Conservation (phyloP, 2,888 invertebrate species). For the Eupithecia abbreviata region DNA sequence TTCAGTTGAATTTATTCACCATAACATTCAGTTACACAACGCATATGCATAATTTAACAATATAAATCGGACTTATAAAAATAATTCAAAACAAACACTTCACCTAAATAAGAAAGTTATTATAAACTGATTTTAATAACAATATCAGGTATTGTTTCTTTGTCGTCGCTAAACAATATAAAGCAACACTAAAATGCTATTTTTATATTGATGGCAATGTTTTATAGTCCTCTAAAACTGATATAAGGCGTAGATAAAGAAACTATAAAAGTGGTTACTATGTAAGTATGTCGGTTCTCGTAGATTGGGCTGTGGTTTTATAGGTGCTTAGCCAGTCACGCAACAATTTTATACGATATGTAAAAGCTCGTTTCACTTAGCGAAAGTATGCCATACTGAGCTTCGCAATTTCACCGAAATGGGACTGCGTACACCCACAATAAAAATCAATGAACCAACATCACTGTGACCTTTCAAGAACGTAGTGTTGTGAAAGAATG, state of each 20-base stretch:
- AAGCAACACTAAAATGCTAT: neutral
- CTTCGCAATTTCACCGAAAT: constrained; percentile 34
- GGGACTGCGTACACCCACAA: constrained; percentile 32
- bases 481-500: constrained; percentile 68
- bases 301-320: constrained; percentile 3
- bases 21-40: no score
- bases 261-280: neutral
- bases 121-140: no score
- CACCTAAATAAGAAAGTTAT: no score
- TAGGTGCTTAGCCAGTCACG: constrained; percentile 3
- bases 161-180: neutral
- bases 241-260: neutral
- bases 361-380: constrained; percentile 23
- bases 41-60: no score
- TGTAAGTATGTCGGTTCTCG: neutral
- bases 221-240: neutral
- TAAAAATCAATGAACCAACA: constrained; percentile 58
- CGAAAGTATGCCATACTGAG: constrained; percentile 34
- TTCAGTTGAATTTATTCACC: no score
- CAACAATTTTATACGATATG: constrained; percentile 3
- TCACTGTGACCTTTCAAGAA: constrained; percentile 72
- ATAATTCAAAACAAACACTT: no score
- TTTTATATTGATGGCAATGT: neutral
- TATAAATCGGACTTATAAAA: no score
- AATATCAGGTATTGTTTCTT: no score